These are phyloP conservation scores for Cataglyphis hispanica DNA, from an alignment of 1,140 invertebrate genomes.

Conservation along the genomic window DNA sequence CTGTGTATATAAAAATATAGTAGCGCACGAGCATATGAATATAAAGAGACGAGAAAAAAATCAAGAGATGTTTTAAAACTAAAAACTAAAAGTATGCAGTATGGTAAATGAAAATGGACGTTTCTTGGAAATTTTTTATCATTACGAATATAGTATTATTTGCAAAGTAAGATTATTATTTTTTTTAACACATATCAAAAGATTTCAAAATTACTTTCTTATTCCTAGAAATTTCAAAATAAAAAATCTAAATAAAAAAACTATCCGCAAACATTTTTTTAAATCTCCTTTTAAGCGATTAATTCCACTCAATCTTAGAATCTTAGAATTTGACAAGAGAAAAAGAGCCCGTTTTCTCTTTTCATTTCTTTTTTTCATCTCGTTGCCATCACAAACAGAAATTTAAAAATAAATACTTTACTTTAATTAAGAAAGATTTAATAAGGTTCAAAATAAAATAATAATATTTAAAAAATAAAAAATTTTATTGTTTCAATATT, in stretches of 20 bases:
- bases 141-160: background rate
- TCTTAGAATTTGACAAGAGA: no score
- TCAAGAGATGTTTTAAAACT: slow-evolving; percentile 37
- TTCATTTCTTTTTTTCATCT: no score
- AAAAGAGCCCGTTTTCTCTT: no score
- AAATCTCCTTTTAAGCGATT: background rate
- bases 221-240: background rate
- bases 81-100: slow-evolving; percentile 48
- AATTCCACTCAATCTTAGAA: no score
- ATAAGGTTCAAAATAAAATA: background rate
- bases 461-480: background rate
- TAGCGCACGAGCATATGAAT: background rate
- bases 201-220: background rate
- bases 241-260: background rate
- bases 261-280: background rate
- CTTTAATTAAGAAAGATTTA: background rate
- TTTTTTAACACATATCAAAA: no score
- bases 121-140: background rate
- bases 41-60: background rate
- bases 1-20: background rate
- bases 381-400: background rate
- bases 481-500: no score
- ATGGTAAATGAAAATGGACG: slow-evolving; percentile 53
- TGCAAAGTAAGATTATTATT: background rate
- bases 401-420: background rate